Evolutionary conservation across 2,797 vertebrate genomes (phyloP).

Genomic region (Hoplostethus atlanticus): DNA sequence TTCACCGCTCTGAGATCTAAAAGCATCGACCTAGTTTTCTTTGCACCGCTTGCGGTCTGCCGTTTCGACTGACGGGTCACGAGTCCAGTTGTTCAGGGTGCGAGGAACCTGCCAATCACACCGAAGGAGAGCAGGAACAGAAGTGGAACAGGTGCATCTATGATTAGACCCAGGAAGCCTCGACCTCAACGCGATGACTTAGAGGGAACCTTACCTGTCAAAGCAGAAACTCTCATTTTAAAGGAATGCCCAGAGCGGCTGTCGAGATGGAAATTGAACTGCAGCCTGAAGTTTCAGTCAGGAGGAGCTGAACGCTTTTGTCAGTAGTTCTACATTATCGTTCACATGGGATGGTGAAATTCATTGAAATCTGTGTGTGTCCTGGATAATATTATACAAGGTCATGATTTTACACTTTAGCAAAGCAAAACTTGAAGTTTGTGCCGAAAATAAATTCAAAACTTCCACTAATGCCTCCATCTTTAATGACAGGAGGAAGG

Average conservation of each 20-base stretch:
- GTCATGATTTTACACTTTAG: too few species aligned
- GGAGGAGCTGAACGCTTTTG: too few species aligned
- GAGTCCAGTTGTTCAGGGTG: conserved; percentile 34
- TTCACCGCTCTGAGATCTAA: conserved; percentile 15
- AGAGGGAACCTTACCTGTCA: conserved; percentile 12
- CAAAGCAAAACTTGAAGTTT: too few species aligned
- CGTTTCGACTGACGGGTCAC: conserved; percentile 21
- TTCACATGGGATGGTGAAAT: too few species aligned
- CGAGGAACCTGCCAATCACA: conserved; percentile 37
- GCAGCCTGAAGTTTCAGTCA: too few species aligned
- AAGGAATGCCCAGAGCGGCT: not conserved
- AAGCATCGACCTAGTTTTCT: conserved; percentile 23
- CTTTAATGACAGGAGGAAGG: too few species aligned
- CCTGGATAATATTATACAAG: too few species aligned
- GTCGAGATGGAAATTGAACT: too few species aligned
- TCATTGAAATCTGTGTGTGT: too few species aligned
- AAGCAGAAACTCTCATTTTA: not conserved
- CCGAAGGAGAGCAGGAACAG: conserved; percentile 3
- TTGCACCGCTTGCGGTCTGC: not conserved
- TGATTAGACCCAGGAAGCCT: conserved; percentile 25
- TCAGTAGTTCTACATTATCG: too few species aligned
- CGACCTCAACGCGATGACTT: conserved; percentile 1
- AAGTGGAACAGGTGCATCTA: conserved; percentile 15
- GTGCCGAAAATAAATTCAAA: too few species aligned
- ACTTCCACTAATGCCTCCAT: too few species aligned